Evolutionary conservation across 2,888 invertebrate genomes (phyloP).

Genomic region (Drosophila atripex): DNA sequence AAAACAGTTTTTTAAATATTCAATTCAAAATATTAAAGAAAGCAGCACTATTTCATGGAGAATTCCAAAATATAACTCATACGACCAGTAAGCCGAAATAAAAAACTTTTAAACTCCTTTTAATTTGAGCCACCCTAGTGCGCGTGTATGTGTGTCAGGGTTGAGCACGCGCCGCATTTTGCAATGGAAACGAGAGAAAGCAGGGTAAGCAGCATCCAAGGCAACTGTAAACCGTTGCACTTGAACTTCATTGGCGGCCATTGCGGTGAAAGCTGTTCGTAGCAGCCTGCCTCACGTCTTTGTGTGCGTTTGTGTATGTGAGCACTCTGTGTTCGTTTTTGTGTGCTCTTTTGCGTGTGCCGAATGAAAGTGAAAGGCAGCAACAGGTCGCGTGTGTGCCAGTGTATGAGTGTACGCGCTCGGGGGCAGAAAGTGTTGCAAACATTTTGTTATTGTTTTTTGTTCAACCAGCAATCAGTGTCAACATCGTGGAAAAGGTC

Average conservation of each 20-base stretch:
- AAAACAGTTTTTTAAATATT: no score
- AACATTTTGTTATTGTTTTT: constrained; percentile 7
- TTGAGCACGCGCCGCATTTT: constrained; percentile 56
- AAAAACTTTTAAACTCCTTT: no score
- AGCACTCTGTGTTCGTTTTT: background rate
- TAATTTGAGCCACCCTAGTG: constrained; percentile 12
- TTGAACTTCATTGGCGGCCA: constrained; percentile 76
- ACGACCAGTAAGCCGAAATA: background rate
- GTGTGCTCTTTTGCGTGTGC: constrained; percentile 16
- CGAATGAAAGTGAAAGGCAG: constrained; percentile 73
- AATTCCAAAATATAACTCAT: background rate
- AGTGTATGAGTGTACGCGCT: constrained; percentile 6
- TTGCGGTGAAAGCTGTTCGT: constrained; percentile 26
- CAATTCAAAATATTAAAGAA: no score
- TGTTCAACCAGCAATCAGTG: constrained; percentile 27
- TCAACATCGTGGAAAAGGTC: constrained; percentile 37
- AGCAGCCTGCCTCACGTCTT: constrained; percentile 25
- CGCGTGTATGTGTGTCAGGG: constrained; percentile 39
- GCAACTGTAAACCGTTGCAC: constrained; percentile 71
- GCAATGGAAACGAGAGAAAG: constrained; percentile 5
- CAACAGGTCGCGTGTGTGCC: constrained; percentile 65
- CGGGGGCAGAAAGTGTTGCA: constrained; percentile 9
- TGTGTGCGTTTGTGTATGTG: background rate
- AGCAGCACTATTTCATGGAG: no score
- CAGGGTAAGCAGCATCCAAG: constrained; percentile 28